These are phyloP conservation scores for Ecliptopera silaceata DNA, from an alignment of 2,888 invertebrate species.

Conservation along the genomic window DNA sequence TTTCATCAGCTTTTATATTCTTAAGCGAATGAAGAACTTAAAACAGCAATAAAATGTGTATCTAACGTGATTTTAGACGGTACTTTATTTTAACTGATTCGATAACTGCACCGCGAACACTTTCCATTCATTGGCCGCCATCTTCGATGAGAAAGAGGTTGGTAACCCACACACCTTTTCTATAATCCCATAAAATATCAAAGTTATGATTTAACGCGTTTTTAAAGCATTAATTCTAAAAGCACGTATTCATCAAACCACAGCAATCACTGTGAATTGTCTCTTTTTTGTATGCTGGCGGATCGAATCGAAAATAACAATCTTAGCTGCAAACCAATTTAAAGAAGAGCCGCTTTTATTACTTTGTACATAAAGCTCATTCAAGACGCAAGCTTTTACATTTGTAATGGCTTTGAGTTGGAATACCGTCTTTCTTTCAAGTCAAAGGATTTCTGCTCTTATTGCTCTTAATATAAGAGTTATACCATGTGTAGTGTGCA, in stretches of 20 bases:
- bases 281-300: constrained; percentile 51
- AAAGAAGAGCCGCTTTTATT: constrained; percentile 12
- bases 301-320: constrained; percentile 43
- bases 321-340: constrained; percentile 4
- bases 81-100: no score
- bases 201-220: constrained; percentile 35
- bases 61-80: no score
- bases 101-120: not conserved
- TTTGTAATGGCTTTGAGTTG: constrained; percentile 25
- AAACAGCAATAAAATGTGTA: no score
- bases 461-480: constrained; percentile 11
- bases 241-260: constrained; percentile 51
- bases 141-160: not conserved
- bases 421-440: constrained; percentile 16
- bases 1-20: no score
- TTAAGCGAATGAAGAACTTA: no score
- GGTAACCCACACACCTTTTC: constrained; percentile 9
- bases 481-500: constrained; percentile 26
- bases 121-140: not conserved
- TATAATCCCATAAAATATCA: constrained; percentile 31
- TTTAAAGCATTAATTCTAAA: constrained; percentile 41
- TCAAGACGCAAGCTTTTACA: constrained; percentile 8
- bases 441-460: constrained; percentile 11
- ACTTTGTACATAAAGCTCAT: constrained; percentile 1
- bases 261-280: constrained; percentile 58